These are phyloP conservation scores for Cliona cf. orientalis DNA, from an alignment of 37 sponge, comb jelly and placozoan species.

Conservation along the genomic window DNA sequence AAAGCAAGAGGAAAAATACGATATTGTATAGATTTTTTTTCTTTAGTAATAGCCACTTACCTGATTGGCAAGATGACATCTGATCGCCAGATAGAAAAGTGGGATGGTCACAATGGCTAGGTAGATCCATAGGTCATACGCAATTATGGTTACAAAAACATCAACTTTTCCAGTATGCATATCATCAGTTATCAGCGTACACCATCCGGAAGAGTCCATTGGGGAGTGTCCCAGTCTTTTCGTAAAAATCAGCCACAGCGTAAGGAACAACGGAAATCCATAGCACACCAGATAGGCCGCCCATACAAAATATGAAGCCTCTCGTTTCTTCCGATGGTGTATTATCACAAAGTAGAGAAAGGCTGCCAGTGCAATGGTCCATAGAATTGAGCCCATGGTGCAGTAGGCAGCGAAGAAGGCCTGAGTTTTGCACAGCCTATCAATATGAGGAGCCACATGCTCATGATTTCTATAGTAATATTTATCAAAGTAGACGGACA, in stretches of 20 bases:
- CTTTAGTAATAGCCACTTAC: not conserved
- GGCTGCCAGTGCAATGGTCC: constrained; percentile 63
- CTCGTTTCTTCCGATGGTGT: not conserved
- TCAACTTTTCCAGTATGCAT: not conserved
- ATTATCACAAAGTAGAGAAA: constrained; percentile 47
- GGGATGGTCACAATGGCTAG: constrained; percentile 50
- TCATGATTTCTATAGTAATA: constrained; percentile 7
- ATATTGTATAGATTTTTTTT: no score
- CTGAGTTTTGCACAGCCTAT: constrained; percentile 39
- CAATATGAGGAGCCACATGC: not conserved
- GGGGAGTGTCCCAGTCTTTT: constrained; percentile 62
- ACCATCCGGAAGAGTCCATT: constrained; percentile 75
- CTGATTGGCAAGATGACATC: not conserved
- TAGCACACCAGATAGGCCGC: constrained; percentile 44
- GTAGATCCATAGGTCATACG: constrained; percentile 71
- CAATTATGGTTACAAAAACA: constrained; percentile 26
- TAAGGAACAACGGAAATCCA: constrained; percentile 36
- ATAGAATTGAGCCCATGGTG: constrained; percentile 59
- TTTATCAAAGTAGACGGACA: constrained; percentile 48
- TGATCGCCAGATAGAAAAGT: constrained; percentile 46
- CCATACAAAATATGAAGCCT: not conserved
- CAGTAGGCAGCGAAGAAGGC: constrained; percentile 76
- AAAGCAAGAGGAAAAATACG: no score
- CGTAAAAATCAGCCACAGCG: constrained; percentile 42
- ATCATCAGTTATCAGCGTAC: constrained; percentile 25